Percentiles rank a stretch among this genome's conserved stretches.
Conservation (phyloP, 2,888 invertebrate species). For the Hyles lineata region DNA sequence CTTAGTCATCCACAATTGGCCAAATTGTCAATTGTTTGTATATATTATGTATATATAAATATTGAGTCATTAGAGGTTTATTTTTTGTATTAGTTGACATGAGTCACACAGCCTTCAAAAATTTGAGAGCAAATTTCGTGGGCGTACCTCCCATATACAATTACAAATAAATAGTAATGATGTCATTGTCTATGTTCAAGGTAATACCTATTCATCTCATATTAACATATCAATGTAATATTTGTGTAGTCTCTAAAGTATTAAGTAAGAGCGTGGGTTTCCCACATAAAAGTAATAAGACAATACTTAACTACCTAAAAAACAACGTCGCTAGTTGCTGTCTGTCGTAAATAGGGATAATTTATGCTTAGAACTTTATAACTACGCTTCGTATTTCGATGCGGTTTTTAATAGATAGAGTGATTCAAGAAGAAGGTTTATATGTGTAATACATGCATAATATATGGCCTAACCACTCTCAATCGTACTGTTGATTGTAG, state of each 20-base stretch:
- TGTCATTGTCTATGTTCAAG: constrained; percentile 6
- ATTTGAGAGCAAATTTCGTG: not conserved
- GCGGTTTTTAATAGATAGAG: too few species aligned
- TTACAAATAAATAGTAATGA: constrained; percentile 8
- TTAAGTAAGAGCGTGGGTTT: not conserved
- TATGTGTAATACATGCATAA: too few species aligned
- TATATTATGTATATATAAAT: not conserved
- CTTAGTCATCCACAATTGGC: not conserved
- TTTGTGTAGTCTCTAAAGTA: not conserved
- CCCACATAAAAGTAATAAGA: not conserved
- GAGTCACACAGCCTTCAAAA: not conserved
- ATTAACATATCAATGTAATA: not conserved
- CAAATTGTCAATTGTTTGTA: not conserved
- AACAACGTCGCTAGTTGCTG: too few species aligned
- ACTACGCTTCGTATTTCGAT: too few species aligned
- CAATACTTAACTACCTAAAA: too few species aligned
- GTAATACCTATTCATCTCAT: not conserved
- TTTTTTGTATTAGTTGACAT: not conserved
- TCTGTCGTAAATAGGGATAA: too few species aligned
- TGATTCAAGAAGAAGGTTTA: too few species aligned
- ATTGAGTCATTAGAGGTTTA: not conserved
- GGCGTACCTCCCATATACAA: not conserved
- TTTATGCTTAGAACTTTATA: too few species aligned
- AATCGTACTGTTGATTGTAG: too few species aligned
- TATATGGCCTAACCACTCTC: too few species aligned